Percentiles rank a stretch among this genome's conserved stretches.
phyloP scores from a whole-genome alignment of 2,113 vertebrate species.

The Anthoscopus minutus region DNA sequence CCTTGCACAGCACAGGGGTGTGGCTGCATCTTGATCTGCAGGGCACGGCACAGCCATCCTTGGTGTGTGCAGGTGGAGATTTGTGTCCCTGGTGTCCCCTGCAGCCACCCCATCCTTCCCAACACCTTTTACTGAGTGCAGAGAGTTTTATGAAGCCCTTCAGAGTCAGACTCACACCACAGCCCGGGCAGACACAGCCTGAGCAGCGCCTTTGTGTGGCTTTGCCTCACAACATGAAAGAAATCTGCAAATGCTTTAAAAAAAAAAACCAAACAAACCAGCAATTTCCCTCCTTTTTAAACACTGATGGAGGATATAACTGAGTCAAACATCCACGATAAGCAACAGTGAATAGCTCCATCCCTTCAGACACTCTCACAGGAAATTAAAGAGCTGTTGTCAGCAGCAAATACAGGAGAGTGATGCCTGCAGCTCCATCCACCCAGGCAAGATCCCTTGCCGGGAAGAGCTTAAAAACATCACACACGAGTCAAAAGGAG shows the following conservation, averaged over 20 bases:
- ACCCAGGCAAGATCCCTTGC: neutral
- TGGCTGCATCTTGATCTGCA: neutral
- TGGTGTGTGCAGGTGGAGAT: neutral
- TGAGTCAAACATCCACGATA: neutral
- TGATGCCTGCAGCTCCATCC: neutral
- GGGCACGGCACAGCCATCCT: neutral
- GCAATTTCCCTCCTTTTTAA: neutral
- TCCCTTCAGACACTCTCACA: neutral
- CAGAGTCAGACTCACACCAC: neutral
- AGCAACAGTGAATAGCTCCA: neutral
- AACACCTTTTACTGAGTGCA: rapidly evolving
- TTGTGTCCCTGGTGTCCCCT: neutral
- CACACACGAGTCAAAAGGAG: neutral
- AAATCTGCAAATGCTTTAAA: neutral
- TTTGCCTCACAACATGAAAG: neutral
- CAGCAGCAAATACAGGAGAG: neutral
- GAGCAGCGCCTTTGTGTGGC: neutral
- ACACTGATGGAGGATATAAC: neutral
- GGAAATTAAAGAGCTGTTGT: neutral
- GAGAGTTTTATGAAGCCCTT: neutral
- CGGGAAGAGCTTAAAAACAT: neutral
- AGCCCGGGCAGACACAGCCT: neutral
- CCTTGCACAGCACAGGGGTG: neutral
- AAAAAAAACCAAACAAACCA: no score
- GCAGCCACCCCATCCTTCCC: neutral